Evolutionary conservation across 2,888 invertebrate genomes (phyloP).

Genomic region (Athripsodes cinereus): DNA sequence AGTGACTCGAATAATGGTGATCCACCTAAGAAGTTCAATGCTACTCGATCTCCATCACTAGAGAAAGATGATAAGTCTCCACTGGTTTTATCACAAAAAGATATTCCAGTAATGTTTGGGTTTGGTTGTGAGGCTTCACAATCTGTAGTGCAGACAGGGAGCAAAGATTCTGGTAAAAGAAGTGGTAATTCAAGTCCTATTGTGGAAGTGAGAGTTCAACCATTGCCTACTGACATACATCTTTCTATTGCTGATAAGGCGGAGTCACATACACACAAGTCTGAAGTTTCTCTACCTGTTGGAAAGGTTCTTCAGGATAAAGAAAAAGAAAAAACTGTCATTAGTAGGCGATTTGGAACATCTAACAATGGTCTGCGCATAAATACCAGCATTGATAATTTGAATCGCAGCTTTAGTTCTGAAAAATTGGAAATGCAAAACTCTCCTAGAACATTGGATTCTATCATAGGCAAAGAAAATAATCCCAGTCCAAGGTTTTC

Average conservation of each 20-base stretch:
- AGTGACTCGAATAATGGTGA: slow-evolving; percentile 35
- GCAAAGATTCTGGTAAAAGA: slow-evolving; percentile 30
- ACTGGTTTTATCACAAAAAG: slow-evolving; percentile 35
- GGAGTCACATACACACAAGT: not conserved
- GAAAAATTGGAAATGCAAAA: slow-evolving; percentile 43
- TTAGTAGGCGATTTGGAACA: slow-evolving; percentile 17
- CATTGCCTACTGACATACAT: slow-evolving; percentile 19
- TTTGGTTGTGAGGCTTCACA: slow-evolving; percentile 30
- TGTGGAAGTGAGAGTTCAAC: slow-evolving; percentile 30
- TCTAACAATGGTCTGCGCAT: slow-evolving; percentile 16
- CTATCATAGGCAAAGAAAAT: slow-evolving; percentile 44
- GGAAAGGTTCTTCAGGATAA: slow-evolving; percentile 1
- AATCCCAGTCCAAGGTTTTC: slow-evolving; percentile 42
- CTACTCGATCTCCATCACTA: slow-evolving; percentile 46
- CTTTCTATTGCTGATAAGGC: slow-evolving; percentile 7
- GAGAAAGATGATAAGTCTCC: slow-evolving; percentile 50
- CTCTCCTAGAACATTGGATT: slow-evolving; percentile 41
- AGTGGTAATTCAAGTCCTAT: slow-evolving; percentile 25
- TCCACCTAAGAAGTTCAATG: slow-evolving; percentile 35
- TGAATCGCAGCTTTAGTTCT: slow-evolving; percentile 3
- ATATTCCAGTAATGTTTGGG: slow-evolving; percentile 39
- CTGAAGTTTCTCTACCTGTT: not conserved
- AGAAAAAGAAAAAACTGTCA: slow-evolving; percentile 8
- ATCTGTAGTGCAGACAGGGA: slow-evolving; percentile 18
- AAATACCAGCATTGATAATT: slow-evolving; percentile 15